These are phyloP conservation scores for Lipotes vexillifer DNA, from an alignment of 2,113 vertebrate species.

Conservation along the genomic window DNA sequence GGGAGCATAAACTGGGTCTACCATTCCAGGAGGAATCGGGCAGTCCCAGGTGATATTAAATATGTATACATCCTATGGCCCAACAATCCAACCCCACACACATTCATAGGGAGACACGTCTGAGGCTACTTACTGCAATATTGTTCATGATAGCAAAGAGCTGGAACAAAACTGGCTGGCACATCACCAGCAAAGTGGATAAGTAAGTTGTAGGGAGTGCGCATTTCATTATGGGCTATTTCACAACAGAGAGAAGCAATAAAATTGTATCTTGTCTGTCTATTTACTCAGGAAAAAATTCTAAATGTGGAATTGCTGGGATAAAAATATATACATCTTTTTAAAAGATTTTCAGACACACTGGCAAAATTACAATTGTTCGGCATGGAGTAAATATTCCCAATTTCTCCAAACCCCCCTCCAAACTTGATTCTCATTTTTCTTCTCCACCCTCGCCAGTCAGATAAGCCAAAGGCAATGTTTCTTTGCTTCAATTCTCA, in stretches of 20 bases:
- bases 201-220: neutral
- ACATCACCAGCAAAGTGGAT: neutral
- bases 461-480: neutral
- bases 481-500: neutral
- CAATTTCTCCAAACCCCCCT: neutral
- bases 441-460: neutral
- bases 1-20: neutral
- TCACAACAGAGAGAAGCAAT: neutral
- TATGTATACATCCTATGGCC: neutral
- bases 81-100: neutral
- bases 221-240: neutral
- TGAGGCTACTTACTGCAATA: neutral
- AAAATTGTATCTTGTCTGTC: neutral
- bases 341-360: neutral
- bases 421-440: neutral
- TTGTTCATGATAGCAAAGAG: neutral
- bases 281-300: neutral
- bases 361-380: neutral
- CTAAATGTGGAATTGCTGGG: neutral
- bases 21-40: neutral
- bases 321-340: neutral
- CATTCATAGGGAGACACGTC: neutral
- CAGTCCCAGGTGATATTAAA: neutral
- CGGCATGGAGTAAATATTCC: neutral
- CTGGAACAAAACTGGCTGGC: neutral